Base-by-base conservation (phyloP, 2,797 vertebrate genomes). In the Passerculus sandwichensis region DNA sequence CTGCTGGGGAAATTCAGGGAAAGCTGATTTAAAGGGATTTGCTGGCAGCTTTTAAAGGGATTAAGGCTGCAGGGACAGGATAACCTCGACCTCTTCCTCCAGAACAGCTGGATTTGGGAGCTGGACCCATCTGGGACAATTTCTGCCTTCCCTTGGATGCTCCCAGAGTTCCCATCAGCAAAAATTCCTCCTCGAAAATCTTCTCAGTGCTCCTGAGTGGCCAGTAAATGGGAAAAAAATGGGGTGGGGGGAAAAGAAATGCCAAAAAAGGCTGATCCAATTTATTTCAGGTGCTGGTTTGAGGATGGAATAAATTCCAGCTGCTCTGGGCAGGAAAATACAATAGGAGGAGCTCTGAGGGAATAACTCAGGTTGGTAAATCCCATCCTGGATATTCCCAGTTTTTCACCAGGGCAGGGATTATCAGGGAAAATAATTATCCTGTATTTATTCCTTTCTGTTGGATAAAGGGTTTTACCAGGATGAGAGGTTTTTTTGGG, bases 381-480 rank as follows among this genome's bases (percentile, higher is more conserved):
- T 5, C 22, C 32, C 3, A 7, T 13, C 26, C 13, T 60, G 13
- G 45, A 15, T 45, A 13, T 27, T 13, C 4, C 6, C 1, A 13
- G 19, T 2, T 48, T 8, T 27, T 8, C 1, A 16, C 5, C 5
- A 7, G 42, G 30, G 27, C 15, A 36, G 26, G 15, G 19, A 47
- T 26, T 9, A 4, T 23, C 61, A 30, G 36, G 2, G 34, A 57
- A 54, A 71, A 30, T 10, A 1, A 50, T 50, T 1, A 29, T 54
- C 29, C n/a, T 14, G 0, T 8, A 14, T 59, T 77, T 48, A 20
- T 26, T 60, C 25, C 14, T 38, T 40, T 48, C 30, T 83, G 12
- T 5, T 30, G 40, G 21, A 2, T 72, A 6, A 32, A 12, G 5
- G 29, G 7, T 1, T 1, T 20, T 30, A 29, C 3, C 2, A 4